Conservation (phyloP, 2,888 invertebrate genomes). For the Meloe dianella region DNA sequence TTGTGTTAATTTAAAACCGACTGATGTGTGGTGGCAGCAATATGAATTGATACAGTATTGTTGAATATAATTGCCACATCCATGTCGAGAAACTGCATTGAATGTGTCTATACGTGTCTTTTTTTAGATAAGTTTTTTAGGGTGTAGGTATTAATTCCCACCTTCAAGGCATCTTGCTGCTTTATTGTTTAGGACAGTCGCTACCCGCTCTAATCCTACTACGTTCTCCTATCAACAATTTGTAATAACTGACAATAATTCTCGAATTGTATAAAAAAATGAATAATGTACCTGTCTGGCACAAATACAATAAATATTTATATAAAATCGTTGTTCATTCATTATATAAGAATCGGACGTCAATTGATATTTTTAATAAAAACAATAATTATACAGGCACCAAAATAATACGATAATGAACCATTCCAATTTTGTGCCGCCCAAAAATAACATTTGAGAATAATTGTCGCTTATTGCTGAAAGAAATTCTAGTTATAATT, state of each 20-base stretch:
- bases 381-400: not conserved
- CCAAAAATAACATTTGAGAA: constrained; percentile 19
- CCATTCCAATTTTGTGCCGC: constrained; percentile 33
- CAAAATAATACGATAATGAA: constrained; percentile 18
- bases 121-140: constrained; percentile 43
- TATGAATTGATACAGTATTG: constrained; percentile 60
- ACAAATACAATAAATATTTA: constrained; percentile 15
- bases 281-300: constrained; percentile 25
- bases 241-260: not conserved
- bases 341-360: not conserved
- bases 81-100: constrained; percentile 42
- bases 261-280: not conserved
- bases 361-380: constrained; percentile 14
- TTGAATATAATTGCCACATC: constrained; percentile 50
- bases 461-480: constrained; percentile 12
- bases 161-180: constrained; percentile 55
- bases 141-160: constrained; percentile 47
- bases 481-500: constrained; percentile 44
- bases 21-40: constrained; percentile 56
- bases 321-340: not conserved
- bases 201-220: constrained; percentile 40
- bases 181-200: constrained; percentile 52
- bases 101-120: constrained; percentile 43
- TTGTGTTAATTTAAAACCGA: constrained; percentile 44
- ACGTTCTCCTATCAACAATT: too few relatives aligned